Percentiles rank a stretch among this genome's conserved stretches.
Evolutionary conservation across 2,797 vertebrate species (phyloP).

Genomic region (Anisognathus igniventris): DNA sequence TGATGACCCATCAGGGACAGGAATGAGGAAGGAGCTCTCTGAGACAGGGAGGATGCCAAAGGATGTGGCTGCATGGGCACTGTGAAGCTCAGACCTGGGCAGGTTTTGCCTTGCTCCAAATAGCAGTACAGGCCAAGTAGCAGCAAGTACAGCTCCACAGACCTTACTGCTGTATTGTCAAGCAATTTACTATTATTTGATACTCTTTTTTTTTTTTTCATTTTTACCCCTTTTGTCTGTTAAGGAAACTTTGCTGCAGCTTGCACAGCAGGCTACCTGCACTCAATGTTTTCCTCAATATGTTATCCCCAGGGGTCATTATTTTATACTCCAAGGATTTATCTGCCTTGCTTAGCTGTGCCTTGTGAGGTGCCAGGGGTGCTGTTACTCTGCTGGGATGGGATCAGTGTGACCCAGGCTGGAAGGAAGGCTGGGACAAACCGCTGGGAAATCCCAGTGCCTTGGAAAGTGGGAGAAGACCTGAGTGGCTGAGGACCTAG

Average conservation of each 20-base stretch:
- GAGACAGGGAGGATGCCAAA: accelerated
- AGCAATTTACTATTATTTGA: not conserved
- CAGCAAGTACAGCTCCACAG: not conserved
- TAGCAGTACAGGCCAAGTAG: not conserved
- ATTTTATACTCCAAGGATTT: not conserved
- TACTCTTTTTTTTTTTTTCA: not conserved
- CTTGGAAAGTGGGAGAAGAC: not conserved
- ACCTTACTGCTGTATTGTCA: not conserved
- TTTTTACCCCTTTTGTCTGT: not conserved
- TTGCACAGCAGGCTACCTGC: not conserved
- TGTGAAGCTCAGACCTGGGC: not conserved
- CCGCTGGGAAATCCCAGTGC: not conserved
- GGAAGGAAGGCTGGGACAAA: not conserved
- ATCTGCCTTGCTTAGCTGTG: not conserved
- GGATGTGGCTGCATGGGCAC: not conserved
- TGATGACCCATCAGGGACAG: not conserved
- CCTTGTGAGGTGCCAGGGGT: not conserved
- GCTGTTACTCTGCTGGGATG: not conserved
- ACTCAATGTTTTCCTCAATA: not conserved
- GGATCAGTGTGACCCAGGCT: accelerated
- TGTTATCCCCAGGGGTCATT: not conserved
- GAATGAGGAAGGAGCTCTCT: not conserved
- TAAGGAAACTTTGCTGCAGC: not conserved
- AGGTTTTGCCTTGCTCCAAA: not conserved
- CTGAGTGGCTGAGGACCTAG: not conserved